Base-by-base conservation (phyloP, 2,888 invertebrate genomes). In the Taphrorychus bicolor region DNA sequence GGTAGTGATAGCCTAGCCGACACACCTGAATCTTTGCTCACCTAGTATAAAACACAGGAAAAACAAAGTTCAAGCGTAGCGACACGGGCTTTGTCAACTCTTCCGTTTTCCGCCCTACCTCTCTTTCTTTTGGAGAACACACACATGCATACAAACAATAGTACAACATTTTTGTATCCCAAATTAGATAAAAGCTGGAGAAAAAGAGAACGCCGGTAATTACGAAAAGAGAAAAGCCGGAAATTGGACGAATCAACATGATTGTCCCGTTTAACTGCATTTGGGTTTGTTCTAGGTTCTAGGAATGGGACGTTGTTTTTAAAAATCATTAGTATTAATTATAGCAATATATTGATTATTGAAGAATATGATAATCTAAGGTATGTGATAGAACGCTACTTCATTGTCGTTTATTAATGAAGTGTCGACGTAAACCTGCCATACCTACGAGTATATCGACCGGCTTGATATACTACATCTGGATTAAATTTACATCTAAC, bases 1-100 rank as follows among this genome's bases (percentile, higher is more conserved):
- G 32, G 41, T 19, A 40, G 59, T 48, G 9, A 5, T 40, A 59
- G 59, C 73, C 69, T 48, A 60, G 86, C 87, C 86, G 87, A 91
- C 90, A 90, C 91, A 91, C 91, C 91, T 91, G 91, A 91, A 91
- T 91, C 91, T 91, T 91, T 91, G 91, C 91, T 91, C 91, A 91
- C 91, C 91, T 91, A 83, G 83, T 83, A 76, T 80, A 77, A 85
- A 82, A 56, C 87, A 88, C 90, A 88, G 91, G 90, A 86, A 86
- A 91, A 91, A 90, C 91, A 90, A 86, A 88, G 89, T 89, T 91
- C 91, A 91, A 91, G 91, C 91, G 82, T 82, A 80, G 68, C 74
- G 74, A 74, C 71, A 59, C 65, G 59, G 71, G 72, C 69, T 48
- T 63, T 66, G 52, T 61, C 53, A 48, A 40, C 17, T 21, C 49